These are phyloP conservation scores for Rhinoptilus africanus DNA, from an alignment of 2,113 vertebrate genomes.

Conservation along the genomic window DNA sequence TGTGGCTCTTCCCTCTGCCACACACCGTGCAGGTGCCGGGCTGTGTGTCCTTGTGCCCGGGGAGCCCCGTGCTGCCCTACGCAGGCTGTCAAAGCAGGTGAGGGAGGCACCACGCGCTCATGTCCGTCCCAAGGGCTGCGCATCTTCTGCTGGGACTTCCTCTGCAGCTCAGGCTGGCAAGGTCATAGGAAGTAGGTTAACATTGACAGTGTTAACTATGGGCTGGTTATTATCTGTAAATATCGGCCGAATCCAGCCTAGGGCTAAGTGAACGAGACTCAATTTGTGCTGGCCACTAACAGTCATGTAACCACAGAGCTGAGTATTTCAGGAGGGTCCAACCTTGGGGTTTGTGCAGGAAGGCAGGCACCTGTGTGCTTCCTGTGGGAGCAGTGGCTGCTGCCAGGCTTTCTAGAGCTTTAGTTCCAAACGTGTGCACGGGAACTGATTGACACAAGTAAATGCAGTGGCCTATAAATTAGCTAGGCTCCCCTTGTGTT, in stretches of 20 bases:
- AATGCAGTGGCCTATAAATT: background rate
- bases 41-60: background rate
- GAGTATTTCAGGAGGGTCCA: background rate
- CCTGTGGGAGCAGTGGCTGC: background rate
- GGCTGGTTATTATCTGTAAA: background rate
- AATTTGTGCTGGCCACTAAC: background rate
- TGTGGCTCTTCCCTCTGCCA: background rate
- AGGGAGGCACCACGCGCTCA: fast-evolving
- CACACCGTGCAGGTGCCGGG: fast-evolving
- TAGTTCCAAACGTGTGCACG: background rate
- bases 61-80: fast-evolving
- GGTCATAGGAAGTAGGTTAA: background rate
- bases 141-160: background rate
- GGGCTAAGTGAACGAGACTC: background rate
- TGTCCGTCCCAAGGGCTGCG: background rate
- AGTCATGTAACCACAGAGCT: background rate
- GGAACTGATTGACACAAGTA: background rate
- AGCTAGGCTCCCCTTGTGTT: background rate
- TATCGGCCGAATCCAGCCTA: background rate
- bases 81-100: background rate
- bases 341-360: background rate
- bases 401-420: background rate
- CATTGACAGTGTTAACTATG: background rate
- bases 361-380: too few relatives aligned
- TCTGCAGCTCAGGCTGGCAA: background rate